These are phyloP conservation scores for Poecilia picta DNA, from an alignment of 2,797 vertebrate genomes.

Conservation along the genomic window DNA sequence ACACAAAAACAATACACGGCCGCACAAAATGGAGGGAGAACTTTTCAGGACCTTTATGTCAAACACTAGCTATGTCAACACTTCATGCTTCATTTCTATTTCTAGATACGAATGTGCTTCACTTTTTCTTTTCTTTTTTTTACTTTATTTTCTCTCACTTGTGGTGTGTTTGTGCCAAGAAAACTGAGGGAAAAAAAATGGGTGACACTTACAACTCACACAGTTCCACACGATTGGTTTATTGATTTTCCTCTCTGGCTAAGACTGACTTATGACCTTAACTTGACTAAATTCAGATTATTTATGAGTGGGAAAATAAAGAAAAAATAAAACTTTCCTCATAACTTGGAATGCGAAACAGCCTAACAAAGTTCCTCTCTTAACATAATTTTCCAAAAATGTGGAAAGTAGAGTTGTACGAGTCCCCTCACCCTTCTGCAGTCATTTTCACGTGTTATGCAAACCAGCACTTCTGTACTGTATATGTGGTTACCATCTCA, in stretches of 20 bases:
- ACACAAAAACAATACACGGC: constrained; percentile 28
- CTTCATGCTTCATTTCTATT: constrained; percentile 43
- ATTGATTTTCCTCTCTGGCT: constrained; percentile 5
- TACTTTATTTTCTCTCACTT: constrained; percentile 30
- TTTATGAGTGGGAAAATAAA: not conserved
- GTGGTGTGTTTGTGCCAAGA: constrained; percentile 36
- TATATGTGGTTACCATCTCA: constrained; percentile 29
- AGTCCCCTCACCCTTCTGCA: constrained; percentile 35
- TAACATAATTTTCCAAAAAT: not conserved
- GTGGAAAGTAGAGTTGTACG: constrained; percentile 34
- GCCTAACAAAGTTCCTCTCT: not conserved
- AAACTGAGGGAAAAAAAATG: constrained; percentile 34
- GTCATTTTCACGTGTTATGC: constrained; percentile 44
- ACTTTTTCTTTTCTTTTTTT: constrained; percentile 23
- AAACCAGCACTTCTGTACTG: constrained; percentile 29
- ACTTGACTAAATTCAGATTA: not conserved
- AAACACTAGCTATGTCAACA: constrained; percentile 57
- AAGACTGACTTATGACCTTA: not conserved
- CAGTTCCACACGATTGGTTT: not conserved
- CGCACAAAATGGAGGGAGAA: constrained; percentile 48
- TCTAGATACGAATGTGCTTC: constrained; percentile 40
- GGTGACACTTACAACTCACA: constrained; percentile 44
- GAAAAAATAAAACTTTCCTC: not conserved
- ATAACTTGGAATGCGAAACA: not conserved
- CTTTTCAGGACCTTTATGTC: constrained; percentile 50